A percentile compares a stretch with the other conserved stretches of the same genome.
These are phyloP conservation scores for Spodoptera littoralis DNA, from an alignment of 2,888 invertebrate species.

Conservation along the genomic window DNA sequence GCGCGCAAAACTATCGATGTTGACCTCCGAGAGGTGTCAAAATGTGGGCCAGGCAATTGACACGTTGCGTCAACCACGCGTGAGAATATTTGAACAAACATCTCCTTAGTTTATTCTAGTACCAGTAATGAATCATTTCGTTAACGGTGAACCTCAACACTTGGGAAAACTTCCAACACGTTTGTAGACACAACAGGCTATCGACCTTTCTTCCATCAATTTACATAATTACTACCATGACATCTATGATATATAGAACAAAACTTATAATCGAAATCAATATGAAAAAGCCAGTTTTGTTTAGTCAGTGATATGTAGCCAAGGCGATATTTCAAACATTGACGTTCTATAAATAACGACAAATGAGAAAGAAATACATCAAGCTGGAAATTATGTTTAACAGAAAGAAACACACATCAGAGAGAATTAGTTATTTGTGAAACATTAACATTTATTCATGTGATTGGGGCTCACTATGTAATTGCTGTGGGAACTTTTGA, in stretches of 20 bases:
- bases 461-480: conserved; percentile 38
- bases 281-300: conserved; percentile 50
- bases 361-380: conserved; percentile 46
- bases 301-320: conserved; percentile 50
- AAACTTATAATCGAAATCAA: conserved; percentile 59
- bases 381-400: conserved; percentile 53
- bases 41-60: conserved; percentile 81
- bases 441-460: conserved; percentile 42
- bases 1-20: conserved; percentile 78
- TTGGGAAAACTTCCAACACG: conserved; percentile 75
- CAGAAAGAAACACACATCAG: conserved; percentile 35
- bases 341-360: conserved; percentile 46
- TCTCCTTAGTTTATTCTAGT: conserved; percentile 83
- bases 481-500: conserved; percentile 50
- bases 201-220: conserved; percentile 73
- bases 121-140: conserved; percentile 86
- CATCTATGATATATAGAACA: conserved; percentile 63
- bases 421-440: conserved; percentile 33
- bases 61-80: conserved; percentile 79
- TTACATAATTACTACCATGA: conserved; percentile 75
- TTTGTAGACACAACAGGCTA: conserved; percentile 69
- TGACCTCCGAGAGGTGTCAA: conserved; percentile 85
- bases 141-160: conserved; percentile 82
- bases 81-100: conserved; percentile 88
- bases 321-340: conserved; percentile 42